Conservation (phyloP, 2,888 invertebrate species). For the Ctenicera cuprea region DNA sequence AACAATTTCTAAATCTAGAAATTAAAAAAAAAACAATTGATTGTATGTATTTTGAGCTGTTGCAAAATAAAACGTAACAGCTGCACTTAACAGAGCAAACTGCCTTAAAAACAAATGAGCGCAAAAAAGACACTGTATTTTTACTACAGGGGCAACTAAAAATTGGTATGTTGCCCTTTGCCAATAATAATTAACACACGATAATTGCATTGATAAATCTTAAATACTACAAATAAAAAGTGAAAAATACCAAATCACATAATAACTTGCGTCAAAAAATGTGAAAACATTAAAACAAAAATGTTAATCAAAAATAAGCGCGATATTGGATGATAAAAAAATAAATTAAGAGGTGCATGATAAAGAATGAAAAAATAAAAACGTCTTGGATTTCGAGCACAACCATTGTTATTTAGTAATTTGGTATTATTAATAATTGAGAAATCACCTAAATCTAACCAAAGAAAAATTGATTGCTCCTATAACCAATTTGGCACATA, state of each 20-base stretch:
- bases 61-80: too few relatives aligned
- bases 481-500: constrained; percentile 47
- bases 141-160: constrained; percentile 11
- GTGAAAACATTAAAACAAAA: constrained; percentile 32
- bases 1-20: too few relatives aligned
- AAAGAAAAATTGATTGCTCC: constrained; percentile 6
- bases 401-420: not conserved
- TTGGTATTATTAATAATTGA: not conserved
- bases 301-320: constrained; percentile 3
- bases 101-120: constrained; percentile 9
- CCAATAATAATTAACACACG: not conserved
- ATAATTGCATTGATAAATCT: constrained; percentile 15
- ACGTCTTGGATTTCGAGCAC: not conserved
- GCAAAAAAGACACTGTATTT: not conserved
- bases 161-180: constrained; percentile 31
- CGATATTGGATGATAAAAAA: not conserved
- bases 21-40: too few relatives aligned
- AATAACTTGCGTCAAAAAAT: constrained; percentile 13
- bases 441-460: not conserved
- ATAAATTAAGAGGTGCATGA: constrained; percentile 5
- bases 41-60: too few relatives aligned
- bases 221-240: constrained; percentile 28
- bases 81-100: too few relatives aligned
- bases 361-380: constrained; percentile 4
- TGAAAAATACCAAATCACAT: constrained; percentile 34